These are phyloP conservation scores for Tiliacea aurago DNA, from an alignment of 2,888 invertebrate species.

Conservation along the genomic window DNA sequence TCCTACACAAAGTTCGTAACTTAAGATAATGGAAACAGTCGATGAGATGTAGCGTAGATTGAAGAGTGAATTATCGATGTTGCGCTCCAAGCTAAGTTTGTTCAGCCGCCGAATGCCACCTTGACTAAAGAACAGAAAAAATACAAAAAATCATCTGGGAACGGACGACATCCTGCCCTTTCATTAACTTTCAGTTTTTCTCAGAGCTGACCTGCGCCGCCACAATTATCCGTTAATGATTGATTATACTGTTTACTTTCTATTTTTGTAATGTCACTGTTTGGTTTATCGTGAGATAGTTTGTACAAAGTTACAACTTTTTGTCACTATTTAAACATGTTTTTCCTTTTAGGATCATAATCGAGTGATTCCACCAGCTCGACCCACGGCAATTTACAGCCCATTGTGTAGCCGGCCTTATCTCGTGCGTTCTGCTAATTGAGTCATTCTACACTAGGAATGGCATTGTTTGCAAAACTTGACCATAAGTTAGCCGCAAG, in stretches of 20 bases:
- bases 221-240: conserved; percentile 86
- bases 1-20: background rate
- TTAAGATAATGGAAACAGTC: conserved; percentile 77
- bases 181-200: conserved; percentile 83
- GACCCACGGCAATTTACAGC: conserved; percentile 80
- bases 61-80: conserved; percentile 88
- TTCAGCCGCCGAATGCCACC: conserved; percentile 82
- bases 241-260: conserved; percentile 87
- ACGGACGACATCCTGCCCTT: conserved; percentile 83
- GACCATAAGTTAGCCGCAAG: conserved; percentile 79
- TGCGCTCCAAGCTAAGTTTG: conserved; percentile 85
- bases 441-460: conserved; percentile 86
- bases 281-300: conserved; percentile 74
- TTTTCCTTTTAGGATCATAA: conserved; percentile 62
- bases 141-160: conserved; percentile 78
- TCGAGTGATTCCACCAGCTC: conserved; percentile 55
- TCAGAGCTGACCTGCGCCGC: conserved; percentile 67
- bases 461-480: conserved; percentile 88
- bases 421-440: conserved; percentile 85
- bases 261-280: conserved; percentile 82
- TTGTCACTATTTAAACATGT: conserved; percentile 51
- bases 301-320: conserved; percentile 54
- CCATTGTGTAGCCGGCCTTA: conserved; percentile 82
- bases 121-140: conserved; percentile 77
- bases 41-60: conserved; percentile 77